Base-by-base conservation (phyloP, 2,888 invertebrate species). In the Oscheius myriophilus region DNA sequence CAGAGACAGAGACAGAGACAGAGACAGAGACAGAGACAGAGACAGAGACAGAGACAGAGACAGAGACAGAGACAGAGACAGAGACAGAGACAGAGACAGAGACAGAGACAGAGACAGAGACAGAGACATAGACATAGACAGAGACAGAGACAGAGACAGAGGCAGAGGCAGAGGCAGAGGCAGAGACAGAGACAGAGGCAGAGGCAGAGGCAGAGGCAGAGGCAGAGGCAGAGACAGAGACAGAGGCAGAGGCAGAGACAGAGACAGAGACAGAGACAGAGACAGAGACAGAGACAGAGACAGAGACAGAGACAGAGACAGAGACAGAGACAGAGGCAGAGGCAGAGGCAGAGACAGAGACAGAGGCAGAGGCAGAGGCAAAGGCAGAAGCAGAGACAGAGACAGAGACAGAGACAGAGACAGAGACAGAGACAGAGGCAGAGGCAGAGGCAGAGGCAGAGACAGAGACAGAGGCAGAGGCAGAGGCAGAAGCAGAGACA, bases 21-120 rank as follows among this genome's bases (percentile, higher is more conserved):
- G 55, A 12, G 14, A 23, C 26, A 43, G 25, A 51, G 42, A 61
- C 12, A 39, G 23, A 25, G 39, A 46, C 16, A 25, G 21, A 61
- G 23, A 53, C 6, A 12, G 21, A 42, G 23, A 18, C 0, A 16
- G 1, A 18, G 18, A 16, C 14, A 33, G 18, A 64, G 53, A 42
- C 54, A 18, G 25, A 55, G 41, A 3, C 18, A 53, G 41, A 53
- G 41, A 26, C n/a, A 53, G 18, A 49, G 61, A 21, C 16, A 61
- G 25, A 23, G 46, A 23, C 16, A 46, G 49, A 61, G 45, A 43
- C 7, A 23, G 25, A 61, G 46, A 18, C 12, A 43, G 26, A 46
- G 61, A 25, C 16, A 46, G n/a, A n/a, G 33, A 33, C 4, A 33
- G 33, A 33, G 33, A 33, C 4, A 33, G 33, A 9, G 33, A 33